Conservation (phyloP, 2,888 invertebrate species). For the Drosophila birchii region DNA sequence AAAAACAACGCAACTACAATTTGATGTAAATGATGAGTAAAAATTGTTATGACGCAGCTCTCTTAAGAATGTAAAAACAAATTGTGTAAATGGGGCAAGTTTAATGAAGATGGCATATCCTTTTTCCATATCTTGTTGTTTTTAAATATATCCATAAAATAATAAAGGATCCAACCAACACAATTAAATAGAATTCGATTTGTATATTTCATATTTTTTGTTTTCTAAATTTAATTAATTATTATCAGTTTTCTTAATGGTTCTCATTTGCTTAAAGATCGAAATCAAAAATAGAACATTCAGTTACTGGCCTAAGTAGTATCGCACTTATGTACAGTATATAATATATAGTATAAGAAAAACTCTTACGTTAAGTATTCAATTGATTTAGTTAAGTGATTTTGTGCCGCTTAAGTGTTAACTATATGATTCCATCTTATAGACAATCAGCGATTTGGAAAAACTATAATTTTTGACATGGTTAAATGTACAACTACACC, state of each 20-base stretch:
- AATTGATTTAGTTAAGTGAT: conserved; percentile 69
- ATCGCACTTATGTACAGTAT: conserved; percentile 40
- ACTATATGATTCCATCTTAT: conserved; percentile 64
- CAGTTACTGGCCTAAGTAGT: conserved; percentile 39
- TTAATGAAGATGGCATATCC: too few relatives aligned
- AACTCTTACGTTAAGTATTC: conserved; percentile 39
- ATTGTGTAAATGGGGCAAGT: too few relatives aligned
- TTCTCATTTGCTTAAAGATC: conserved; percentile 40
- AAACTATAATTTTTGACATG: conserved; percentile 35
- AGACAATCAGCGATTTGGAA: conserved; percentile 44
- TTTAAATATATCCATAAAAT: neutral
- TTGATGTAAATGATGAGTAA: too few relatives aligned
- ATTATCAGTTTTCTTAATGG: conserved; percentile 55
- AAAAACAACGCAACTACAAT: too few relatives aligned
- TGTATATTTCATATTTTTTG: conserved; percentile 40
- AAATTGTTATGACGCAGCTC: neutral
- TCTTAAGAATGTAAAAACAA: too few relatives aligned
- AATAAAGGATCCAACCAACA: neutral
- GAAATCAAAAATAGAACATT: conserved; percentile 48
- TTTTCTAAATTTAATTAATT: conserved; percentile 47
- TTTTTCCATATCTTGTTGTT: neutral
- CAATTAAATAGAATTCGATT: conserved; percentile 12
- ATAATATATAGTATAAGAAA: conserved; percentile 48
- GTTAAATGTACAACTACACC: conserved; percentile 32
- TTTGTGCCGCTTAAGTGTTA: conserved; percentile 81